These are phyloP conservation scores for Sebastes hubbsi DNA, from an alignment of 2,797 vertebrate genomes.

Conservation along the genomic window DNA sequence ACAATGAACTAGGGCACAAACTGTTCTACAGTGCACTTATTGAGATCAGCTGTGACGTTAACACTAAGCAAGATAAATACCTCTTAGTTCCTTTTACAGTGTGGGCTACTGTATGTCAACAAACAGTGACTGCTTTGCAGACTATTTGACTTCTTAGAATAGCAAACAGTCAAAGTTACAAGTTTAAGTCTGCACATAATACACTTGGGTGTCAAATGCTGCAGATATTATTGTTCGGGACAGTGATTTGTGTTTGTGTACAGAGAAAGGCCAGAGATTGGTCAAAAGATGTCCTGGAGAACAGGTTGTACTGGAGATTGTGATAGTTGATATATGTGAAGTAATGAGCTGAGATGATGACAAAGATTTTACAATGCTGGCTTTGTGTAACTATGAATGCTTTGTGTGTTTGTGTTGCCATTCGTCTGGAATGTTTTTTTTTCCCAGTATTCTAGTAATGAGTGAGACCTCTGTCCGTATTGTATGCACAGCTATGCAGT, in stretches of 20 bases:
- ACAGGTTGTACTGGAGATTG: slow-evolving; percentile 27
- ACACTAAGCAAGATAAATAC: slow-evolving; percentile 21
- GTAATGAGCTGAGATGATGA: background rate
- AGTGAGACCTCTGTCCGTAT: background rate
- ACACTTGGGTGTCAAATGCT: background rate
- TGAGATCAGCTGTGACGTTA: background rate
- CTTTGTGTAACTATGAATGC: slow-evolving; percentile 26
- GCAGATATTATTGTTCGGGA: slow-evolving; percentile 32
- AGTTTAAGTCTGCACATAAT: slow-evolving; percentile 26
- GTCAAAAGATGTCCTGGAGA: slow-evolving; percentile 3
- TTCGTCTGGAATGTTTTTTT: background rate
- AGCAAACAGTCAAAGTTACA: slow-evolving; percentile 37
- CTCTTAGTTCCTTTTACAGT: background rate
- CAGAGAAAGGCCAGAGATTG: slow-evolving; percentile 17
- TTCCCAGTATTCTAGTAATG: background rate
- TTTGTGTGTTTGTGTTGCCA: background rate
- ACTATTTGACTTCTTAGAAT: slow-evolving; percentile 14
- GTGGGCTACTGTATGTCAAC: background rate
- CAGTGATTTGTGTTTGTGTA: slow-evolving; percentile 19
- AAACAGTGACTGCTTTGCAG: background rate
- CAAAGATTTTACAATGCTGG: slow-evolving; percentile 4
- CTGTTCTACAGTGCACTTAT: background rate
- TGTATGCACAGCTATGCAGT: background rate
- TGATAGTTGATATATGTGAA: slow-evolving; percentile 34
- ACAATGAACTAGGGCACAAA: background rate